Evolutionary conservation across 2,797 vertebrate genomes (phyloP), one percentile per base, ranked within the genome.

Genomic region (Morelia viridis): DNA sequence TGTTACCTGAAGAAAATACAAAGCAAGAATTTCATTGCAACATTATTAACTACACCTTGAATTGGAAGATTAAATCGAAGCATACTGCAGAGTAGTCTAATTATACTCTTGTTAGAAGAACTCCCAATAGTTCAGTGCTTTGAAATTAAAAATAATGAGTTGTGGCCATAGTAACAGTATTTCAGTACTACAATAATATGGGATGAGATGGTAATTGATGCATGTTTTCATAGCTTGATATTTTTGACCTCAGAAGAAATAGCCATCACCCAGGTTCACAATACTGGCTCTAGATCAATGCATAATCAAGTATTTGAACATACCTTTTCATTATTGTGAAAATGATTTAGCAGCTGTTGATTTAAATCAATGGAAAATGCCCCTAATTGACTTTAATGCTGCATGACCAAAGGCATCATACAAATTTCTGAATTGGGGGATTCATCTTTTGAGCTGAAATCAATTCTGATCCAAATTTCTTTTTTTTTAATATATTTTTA

Each of bases 71-170:
- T 80, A 58, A 56, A 86, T 89, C 11, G 64, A 92, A 86, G 53
- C 57, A 28, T 61, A 28, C 68, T 84, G 53, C 28, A 31, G 13
- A 76, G 53, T 87, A 31, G 65, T 56, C 17, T 56, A 86, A 76
- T 76, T 62, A 80, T n/a, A 80, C 13, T 56, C 88, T 86, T 92
- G n/a, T 90, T n/a, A 62, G 11, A 76, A 87, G 64, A 80, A 90
- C 13, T 90, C 65, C 57, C 57, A 89, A 56, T 60, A 71, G 89
- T 62, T 62, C n/a, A 56, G 26, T 71, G 65, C 83, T 90, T 71
- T 76, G 50, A 86, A 87, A 90, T 28, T 15, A 87, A 85, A 90
- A 87, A 61, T 85, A 80, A 90, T 90, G 31, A 87, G 24, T 28
- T 53, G 22, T 80, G 65, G 13, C 46, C 57, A 80, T 57, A 28